Evolutionary conservation across 2,888 invertebrate genomes (phyloP), one percentile per base, ranked within the genome.

Genomic region (Shargacucullia verbasci): DNA sequence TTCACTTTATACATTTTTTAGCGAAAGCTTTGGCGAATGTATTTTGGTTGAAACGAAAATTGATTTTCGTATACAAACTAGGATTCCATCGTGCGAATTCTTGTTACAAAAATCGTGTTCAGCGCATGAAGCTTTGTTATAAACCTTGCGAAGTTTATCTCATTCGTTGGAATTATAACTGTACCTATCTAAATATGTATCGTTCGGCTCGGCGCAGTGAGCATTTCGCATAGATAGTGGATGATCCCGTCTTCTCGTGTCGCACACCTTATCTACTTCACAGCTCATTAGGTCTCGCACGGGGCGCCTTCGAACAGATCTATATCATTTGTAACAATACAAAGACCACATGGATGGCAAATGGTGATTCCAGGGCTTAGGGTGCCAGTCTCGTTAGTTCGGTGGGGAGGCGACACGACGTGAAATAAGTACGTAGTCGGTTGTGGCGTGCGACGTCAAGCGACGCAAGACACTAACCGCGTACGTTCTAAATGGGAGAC

Each of bases 251-350:
- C 85, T 86, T 81, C 85, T 86, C 79, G 79, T 83, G 85, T 83
- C 83, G 85, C 84, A 76, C 85, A 88, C 89, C 94, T 94, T 95
- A 95, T 95, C 95, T 94, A 84, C 88, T 95, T 95, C 92, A 94
- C 94, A 90, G 92, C 90, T 94, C 94, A 94, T 94, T 94, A 94
- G 90, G 87, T 87, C 81, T 78, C 87, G 83, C 87, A 88, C 86
- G 82, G 86, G 83, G 81, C 77, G 85, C 81, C 85, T 86, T 83
- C 83, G 79, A 86, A 80, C 84, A 90, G 87, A 90, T 89, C 90
- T 88, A 79, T 85, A 81, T 87, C 85, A 90, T 92, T 94, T 92
- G 89, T 90, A 89, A 91, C 93, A 92, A 93, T 92, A 92, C 90
- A 83, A 81, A 83, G 84, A 88, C 84, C 86, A 79, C 83, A 83